phyloP scores from a whole-genome alignment of 2,888 invertebrate species.

The Apotomis capreana region DNA sequence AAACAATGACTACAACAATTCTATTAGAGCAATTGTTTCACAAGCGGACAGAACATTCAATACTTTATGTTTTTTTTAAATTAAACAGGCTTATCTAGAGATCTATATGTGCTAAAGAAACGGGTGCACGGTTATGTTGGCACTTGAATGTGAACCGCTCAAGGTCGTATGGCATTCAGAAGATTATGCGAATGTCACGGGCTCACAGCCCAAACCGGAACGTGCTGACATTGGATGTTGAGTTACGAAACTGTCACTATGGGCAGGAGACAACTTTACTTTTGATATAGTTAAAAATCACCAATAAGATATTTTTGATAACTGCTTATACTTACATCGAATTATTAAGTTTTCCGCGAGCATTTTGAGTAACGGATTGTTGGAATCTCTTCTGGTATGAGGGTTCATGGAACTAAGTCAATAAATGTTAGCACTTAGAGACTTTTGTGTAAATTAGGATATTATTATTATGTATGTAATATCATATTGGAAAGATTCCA shows the following conservation, averaged over 20 bases:
- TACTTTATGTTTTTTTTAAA: slow-evolving; percentile 1
- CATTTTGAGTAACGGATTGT: too few relatives aligned
- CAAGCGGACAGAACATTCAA: neutral
- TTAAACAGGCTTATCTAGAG: slow-evolving; percentile 6
- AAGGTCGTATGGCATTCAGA: slow-evolving; percentile 47
- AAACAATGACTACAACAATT: slow-evolving; percentile 19
- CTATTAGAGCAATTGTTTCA: slow-evolving; percentile 19
- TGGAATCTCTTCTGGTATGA: too few relatives aligned
- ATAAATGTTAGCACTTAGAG: too few relatives aligned
- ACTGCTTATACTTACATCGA: too few relatives aligned
- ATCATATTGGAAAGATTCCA: neutral
- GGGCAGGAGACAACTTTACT: slow-evolving; percentile 28
- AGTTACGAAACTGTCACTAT: slow-evolving; percentile 26
- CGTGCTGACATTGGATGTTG: slow-evolving; percentile 37
- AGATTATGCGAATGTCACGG: slow-evolving; percentile 52
- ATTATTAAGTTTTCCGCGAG: too few relatives aligned
- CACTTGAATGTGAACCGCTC: slow-evolving; percentile 17
- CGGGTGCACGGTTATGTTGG: neutral
- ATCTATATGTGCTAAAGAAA: slow-evolving; percentile 4
- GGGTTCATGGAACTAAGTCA: too few relatives aligned
- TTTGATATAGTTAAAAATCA: neutral
- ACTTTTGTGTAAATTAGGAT: too few relatives aligned
- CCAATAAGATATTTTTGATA: too few relatives aligned
- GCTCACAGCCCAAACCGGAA: slow-evolving; percentile 51
- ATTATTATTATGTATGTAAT: too few relatives aligned